Base-by-base conservation (phyloP, 2,113 vertebrate species). In the Oenanthe melanoleuca region DNA sequence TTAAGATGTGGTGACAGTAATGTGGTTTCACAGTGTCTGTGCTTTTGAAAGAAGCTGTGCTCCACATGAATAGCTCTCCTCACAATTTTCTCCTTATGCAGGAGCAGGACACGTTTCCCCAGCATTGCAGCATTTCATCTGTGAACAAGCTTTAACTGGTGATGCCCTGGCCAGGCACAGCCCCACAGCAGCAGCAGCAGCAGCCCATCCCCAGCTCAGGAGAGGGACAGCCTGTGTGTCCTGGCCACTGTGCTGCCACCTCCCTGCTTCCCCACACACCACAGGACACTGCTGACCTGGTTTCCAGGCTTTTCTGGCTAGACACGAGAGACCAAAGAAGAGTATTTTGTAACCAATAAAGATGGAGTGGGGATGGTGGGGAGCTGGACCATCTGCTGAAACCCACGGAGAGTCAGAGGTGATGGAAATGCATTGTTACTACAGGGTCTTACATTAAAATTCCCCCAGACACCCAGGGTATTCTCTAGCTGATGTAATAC, bases 181-280 rank as follows among this genome's bases (percentile, higher is more conserved):
- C 34, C 66, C 34, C 0, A 3, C 0, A 0, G 31, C 42, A 7
- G 0, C 0, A 6, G 40, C 50, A 77, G 67, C 37, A 70, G 56
- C 29, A 60, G 37, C 14, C 37, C 71, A 64, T 34, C 37, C 22
- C 9, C 59, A 52, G 37, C 44, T 38, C 42, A 11, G 33, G 38
- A 4, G 23, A 81, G 47, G 33, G 18, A 29, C 71, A 63, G 33
- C 33, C 78, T 9, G 13, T 0, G 2, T 52, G 34, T 8, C 16
- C 66, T 21, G 49, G 38, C 18, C 2, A 0, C 34, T 14, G 28
- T 2, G 25, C 10, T 45, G 63, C 33, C 37, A 64, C 53, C 67
- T 33, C 8, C 9, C 26, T 5, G 2, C 37, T 6, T n/a, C 19
- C 80, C 64, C 49, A 23, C 29, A 22, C 33, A 40, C 0, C 0